Evolutionary conservation across 1,140 invertebrate species (phyloP), one percentile per base, ranked within the genome.

Genomic region (Anagrus nilaparvatae): DNA sequence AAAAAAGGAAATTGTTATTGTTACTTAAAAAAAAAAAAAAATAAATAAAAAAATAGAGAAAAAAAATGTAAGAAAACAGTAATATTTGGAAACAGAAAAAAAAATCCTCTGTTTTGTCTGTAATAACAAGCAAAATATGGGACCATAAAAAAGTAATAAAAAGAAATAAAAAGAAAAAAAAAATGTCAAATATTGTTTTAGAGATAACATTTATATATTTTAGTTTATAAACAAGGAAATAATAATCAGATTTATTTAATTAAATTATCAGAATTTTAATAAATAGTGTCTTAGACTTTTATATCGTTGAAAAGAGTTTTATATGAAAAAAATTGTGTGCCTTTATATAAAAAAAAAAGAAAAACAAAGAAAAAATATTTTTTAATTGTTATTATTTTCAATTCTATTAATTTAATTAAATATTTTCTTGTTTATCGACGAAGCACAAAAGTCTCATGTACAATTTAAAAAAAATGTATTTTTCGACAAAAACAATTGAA

Each of bases 361-460:
- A 14, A 16, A 43, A 29, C 20, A 40, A 40, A 28, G 33, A 20
- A 18, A 34, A 13, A 36, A 27, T 21, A 32, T 38, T 32, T 40
- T 13, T 21, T 29, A 28, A 40, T 35, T 27, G 7, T 32, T 29
- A 44, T 18, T 28, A 5, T 9, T 3, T 19, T 36, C 24, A 43
- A 39, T 32, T 25, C 24, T 35, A 23, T 21, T 29, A 10, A 47
- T 32, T 32, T 27, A 14, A 16, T 19, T 36, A 12, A 27, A 50
- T 48, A 40, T 48, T 47, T 36, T 43, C 30, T 49, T 43, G 40
- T 36, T 35, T 47, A 48, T 47, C 34, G 41, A 24, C 37, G 45
- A 47, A 55, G 40, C 44, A 48, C 44, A 49, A 49, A 56, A 63
- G 58, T 62, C 60, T 60, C 58, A 60, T 62, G 53, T 58, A 56